Evolutionary conservation across 2,888 invertebrate genomes (phyloP), one percentile per base, ranked within the genome.

Genomic region (Trissoscelio sp.): DNA sequence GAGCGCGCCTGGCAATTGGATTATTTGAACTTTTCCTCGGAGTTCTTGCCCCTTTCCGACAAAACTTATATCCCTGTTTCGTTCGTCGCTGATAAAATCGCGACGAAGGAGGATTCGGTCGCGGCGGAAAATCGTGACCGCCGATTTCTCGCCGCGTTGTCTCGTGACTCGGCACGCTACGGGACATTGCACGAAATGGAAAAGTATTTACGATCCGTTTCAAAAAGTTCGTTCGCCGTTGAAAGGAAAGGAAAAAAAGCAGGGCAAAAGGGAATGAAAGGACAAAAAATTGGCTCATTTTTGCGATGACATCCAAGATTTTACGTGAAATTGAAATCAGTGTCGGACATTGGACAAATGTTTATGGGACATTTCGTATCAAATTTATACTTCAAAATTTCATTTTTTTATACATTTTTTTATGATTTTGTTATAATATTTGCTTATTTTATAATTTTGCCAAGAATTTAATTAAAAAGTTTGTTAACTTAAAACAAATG

Each of bases 21-120:
- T 81, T 78, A 81, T 78, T 78, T 57, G 55, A 81, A 77, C 77
- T 78, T 73, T 78, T 64, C 48, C 77, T 34, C 37, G 14, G 46
- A 70, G 57, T 64, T 70, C 58, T 48, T 67, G 46, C 34, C 37
- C 39, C 31, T 58, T 48, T 42, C 70, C 11, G 28, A 37, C 20
- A 62, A 81, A 81, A 81, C 72, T 81, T 81, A 77, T 77, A 81
- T 78, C 78, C 69, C 62, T 64, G 81, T 78, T 81, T 78, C 73
- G 14, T 78, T 60, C 55, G 48, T 20, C 42, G 60, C 73, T 73
- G 79, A 73, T 79, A 73, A 79, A 79, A 79, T 79, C 79, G 57
- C 62, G 57, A 9, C 39, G n/a, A n/a, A n/a, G 7, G 62, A 46
- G 69, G 77, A 60, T 53, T 67, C 58, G 46, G 60, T 62, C 73